phyloP scores from a whole-genome alignment of 1,140 invertebrate species.

The honey bee (Apis mellifera) region DNA sequence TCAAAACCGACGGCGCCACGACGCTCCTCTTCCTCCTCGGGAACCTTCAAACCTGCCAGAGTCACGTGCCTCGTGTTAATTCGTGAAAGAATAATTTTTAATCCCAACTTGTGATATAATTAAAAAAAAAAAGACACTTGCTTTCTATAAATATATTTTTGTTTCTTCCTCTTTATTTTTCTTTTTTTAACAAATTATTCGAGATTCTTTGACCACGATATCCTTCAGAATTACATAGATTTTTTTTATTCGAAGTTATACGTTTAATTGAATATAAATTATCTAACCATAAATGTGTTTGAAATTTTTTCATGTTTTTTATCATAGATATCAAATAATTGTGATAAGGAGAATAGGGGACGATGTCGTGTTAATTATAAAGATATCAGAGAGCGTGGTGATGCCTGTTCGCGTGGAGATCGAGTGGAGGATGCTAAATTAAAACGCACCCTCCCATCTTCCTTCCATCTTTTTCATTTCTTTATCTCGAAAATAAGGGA shows the following conservation, averaged over 20 bases:
- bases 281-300: no score
- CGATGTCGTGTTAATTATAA: not conserved
- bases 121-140: not conserved
- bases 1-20: conserved; percentile 73
- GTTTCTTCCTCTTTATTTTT: no score
- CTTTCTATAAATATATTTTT: not conserved
- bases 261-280: no score
- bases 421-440: conserved; percentile 54
- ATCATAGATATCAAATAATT: not conserved
- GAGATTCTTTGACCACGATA: no score
- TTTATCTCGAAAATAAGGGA: conserved; percentile 55
- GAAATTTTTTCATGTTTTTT: not conserved
- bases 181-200: not conserved
- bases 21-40: conserved; percentile 61
- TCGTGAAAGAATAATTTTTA: conserved; percentile 67
- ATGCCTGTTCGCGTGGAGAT: not conserved
- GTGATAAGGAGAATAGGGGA: not conserved
- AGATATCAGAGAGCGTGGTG: not conserved
- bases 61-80: conserved; percentile 76
- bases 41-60: conserved; percentile 71
- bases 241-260: no score
- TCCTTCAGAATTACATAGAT: no score
- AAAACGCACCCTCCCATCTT: conserved; percentile 32
- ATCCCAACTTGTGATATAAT: conserved; percentile 39
- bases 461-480: conserved; percentile 63